A percentile compares a stretch with the other conserved stretches of the same genome.
These are phyloP conservation scores for Hedychridium roseum DNA, from an alignment of 2,888 invertebrate species.

Conservation along the genomic window DNA sequence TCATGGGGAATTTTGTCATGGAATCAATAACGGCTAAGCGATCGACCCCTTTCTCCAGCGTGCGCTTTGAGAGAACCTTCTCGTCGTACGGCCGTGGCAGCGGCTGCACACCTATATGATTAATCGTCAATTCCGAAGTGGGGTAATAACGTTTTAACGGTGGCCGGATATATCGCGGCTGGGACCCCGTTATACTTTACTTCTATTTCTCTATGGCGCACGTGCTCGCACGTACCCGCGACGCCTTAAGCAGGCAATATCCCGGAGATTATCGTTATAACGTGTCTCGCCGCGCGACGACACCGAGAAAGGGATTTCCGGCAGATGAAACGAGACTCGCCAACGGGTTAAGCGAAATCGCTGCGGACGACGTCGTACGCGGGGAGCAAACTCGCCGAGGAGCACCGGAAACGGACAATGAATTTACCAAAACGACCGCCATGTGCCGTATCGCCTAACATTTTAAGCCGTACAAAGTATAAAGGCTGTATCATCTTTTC, in stretches of 20 bases:
- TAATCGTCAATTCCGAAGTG: constrained; percentile 42
- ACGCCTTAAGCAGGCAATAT: constrained; percentile 27
- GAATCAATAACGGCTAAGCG: constrained; percentile 19
- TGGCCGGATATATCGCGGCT: no score
- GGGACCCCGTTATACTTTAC: no score
- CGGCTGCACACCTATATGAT: constrained; percentile 34
- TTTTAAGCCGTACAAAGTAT: no score
- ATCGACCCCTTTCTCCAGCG: constrained; percentile 6
- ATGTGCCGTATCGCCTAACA: no score
- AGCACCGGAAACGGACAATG: no score
- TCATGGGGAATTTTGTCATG: constrained; percentile 10
- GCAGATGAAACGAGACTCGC: background rate
- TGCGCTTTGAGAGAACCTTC: constrained; percentile 10
- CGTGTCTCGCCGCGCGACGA: constrained; percentile 14
- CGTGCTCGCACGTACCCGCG: constrained; percentile 17
- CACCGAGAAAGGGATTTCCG: background rate
- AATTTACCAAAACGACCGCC: no score
- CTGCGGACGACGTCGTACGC: background rate
- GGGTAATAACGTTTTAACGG: constrained; percentile 36
- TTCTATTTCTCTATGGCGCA: constrained; percentile 23
- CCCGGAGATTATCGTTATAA: constrained; percentile 31
- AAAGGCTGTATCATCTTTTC: no score
- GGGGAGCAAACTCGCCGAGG: no score
- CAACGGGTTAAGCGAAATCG: background rate
- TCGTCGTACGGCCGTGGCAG: no score